Conservation (phyloP, 1,140 invertebrate genomes). For the Aphelinus certus region DNA sequence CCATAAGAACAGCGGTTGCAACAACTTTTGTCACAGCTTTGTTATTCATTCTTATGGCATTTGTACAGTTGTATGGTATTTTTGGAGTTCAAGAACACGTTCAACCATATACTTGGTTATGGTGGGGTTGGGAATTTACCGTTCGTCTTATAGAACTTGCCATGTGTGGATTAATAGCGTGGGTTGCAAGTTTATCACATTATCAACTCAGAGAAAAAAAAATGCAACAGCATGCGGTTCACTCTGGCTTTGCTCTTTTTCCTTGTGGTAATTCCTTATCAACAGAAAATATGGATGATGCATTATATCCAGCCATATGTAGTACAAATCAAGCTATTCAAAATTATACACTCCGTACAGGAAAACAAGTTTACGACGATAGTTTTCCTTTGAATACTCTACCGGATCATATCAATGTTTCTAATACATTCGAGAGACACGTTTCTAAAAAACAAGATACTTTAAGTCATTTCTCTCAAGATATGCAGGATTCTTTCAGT, state of each 20-base stretch:
- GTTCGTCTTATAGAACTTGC: conserved; percentile 84
- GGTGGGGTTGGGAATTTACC: conserved; percentile 89
- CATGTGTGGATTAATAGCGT: conserved; percentile 83
- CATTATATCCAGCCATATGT: conserved; percentile 82
- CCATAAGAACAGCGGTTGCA: conserved; percentile 79
- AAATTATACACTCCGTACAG: conserved; percentile 81
- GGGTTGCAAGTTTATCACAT: conserved; percentile 77
- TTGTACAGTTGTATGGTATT: conserved; percentile 84
- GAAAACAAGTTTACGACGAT: conserved; percentile 80
- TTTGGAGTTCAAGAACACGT: conserved; percentile 74
- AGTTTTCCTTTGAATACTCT: conserved; percentile 69
- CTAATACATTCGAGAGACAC: conserved; percentile 64
- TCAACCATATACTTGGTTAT: conserved; percentile 77
- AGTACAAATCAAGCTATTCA: conserved; percentile 85
- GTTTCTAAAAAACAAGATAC: conserved; percentile 66
- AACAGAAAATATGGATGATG: conserved; percentile 72
- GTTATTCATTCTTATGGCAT: conserved; percentile 82
- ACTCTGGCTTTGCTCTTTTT: conserved; percentile 78
- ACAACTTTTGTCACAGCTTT: conserved; percentile 86
- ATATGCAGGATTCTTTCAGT: conserved; percentile 62
- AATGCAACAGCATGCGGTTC: conserved; percentile 60
- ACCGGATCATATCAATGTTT: conserved; percentile 66
- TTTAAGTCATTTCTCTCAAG: conserved; percentile 61
- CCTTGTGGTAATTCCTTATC: conserved; percentile 80
- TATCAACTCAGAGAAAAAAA: conserved; percentile 66